Base-by-base conservation (phyloP, 2,797 vertebrate genomes). In the Sphenopsis melanotis region DNA sequence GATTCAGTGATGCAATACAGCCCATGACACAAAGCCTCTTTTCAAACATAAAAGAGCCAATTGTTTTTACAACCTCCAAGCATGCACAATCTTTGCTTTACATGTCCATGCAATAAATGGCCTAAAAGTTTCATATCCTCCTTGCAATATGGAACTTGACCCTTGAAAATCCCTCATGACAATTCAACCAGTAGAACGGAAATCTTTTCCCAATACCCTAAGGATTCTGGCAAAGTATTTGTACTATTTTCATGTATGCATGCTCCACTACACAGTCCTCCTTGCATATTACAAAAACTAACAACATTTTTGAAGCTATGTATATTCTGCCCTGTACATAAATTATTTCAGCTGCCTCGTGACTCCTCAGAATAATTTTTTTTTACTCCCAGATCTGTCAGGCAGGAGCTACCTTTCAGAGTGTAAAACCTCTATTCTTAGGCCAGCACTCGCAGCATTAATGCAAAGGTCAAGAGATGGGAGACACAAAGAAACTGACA, bases 1-100 rank as follows among this genome's bases (percentile, higher is more conserved):
- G 66, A 84, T 68, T 77, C 72, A 88, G 74, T 94, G 90, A 95
- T 96, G 95, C 88, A 96, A 94, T 95, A 63, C 80, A 85, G 87
- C 52, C 90, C 88, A 91, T 80, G 88, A 90, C 79, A 94, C 85
- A 96, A 96, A 95, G 89, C 59, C 88, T 91, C 95, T 96, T 94
- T 96, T 95, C 92, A 94, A 94, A 96, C 96, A 93, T 97, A 89
- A 97, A 95, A 88, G 64, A 88, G 29, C 44, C 91, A 95, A 74
- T 94, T 96, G 90, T 96, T 96, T 95, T 97, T 95, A 96, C 81
- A 96, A 81, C 91, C 92, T 93, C 92, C 90, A 94, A 95, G 93
- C 57, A 94, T 86, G 74, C 71, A 93, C 77, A 75, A 24, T 93
- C 57, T 90, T 93, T 96, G 77, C 83, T 93, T 95, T 94, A 96